These are phyloP conservation scores for Eolophus roseicapilla DNA, from an alignment of 2,113 vertebrate species.

Conservation along the genomic window DNA sequence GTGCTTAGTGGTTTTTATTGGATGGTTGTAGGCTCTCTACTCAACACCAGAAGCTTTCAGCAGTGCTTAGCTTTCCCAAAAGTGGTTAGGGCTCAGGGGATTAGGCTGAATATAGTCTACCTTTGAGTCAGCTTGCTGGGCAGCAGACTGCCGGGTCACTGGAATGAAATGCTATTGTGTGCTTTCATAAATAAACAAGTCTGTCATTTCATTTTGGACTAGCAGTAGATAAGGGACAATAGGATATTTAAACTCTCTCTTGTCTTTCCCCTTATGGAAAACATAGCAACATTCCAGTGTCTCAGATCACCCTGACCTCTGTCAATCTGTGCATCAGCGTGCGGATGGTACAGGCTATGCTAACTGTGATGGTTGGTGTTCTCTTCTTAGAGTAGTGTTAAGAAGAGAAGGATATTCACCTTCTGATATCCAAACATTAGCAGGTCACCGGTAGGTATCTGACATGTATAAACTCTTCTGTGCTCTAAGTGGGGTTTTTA, in stretches of 20 bases:
- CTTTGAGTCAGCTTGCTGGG: not conserved
- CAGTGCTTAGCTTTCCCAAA: not conserved
- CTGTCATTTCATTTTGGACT: not conserved
- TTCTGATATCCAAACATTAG: not conserved
- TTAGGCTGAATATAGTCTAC: not conserved
- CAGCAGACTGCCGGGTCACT: not conserved
- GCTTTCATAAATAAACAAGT: not conserved
- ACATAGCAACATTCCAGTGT: not conserved
- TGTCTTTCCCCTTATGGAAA: not conserved
- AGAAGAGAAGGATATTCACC: not conserved
- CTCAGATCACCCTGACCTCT: not conserved
- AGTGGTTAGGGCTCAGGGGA: not conserved
- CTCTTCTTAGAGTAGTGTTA: not conserved
- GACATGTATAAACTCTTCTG: not conserved
- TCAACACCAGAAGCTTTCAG: not conserved
- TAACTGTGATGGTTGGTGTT: not conserved
- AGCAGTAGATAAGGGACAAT: not conserved
- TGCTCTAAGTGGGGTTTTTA: not conserved
- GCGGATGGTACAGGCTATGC: not conserved
- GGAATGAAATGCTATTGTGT: not conserved
- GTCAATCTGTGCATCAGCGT: not conserved
- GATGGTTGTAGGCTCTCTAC: not conserved
- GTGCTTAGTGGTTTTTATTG: not conserved
- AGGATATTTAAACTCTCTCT: not conserved
- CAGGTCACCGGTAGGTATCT: rapidly evolving